These are phyloP conservation scores for Halcyon badia DNA, from an alignment of 2,797 vertebrate genomes.

Conservation along the genomic window DNA sequence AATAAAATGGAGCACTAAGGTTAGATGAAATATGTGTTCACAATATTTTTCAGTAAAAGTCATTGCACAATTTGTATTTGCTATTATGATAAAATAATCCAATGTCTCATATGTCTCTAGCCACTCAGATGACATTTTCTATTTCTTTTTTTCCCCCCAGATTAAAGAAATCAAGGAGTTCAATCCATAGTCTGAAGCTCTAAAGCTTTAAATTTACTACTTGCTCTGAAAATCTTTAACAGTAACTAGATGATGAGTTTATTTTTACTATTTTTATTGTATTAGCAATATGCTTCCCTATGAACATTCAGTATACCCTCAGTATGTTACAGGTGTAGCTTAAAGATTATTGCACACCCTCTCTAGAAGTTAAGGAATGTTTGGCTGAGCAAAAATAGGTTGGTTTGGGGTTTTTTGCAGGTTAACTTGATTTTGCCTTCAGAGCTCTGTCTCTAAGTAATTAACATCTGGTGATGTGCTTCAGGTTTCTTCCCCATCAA, in stretches of 20 bases:
- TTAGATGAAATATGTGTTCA: not conserved
- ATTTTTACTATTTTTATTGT: not conserved
- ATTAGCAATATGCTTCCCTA: not conserved
- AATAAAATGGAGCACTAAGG: not conserved
- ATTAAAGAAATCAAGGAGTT: not conserved
- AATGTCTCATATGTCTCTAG: not conserved
- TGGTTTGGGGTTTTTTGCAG: not conserved
- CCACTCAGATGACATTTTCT: not conserved
- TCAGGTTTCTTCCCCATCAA: not conserved
- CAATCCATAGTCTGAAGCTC: not conserved
- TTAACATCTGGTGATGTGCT: not conserved
- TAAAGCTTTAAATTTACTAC: not conserved
- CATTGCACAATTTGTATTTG: not conserved
- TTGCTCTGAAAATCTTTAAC: not conserved
- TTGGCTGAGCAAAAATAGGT: not conserved
- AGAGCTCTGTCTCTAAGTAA: not conserved
- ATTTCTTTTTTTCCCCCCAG: accelerated
- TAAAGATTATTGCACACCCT: not conserved
- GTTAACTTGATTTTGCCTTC: not conserved
- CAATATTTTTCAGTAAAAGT: not conserved
- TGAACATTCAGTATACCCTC: not conserved
- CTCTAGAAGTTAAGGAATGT: not conserved
- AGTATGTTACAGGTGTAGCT: not conserved
- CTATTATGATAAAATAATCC: not conserved
- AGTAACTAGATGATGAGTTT: not conserved